phyloP scores from a whole-genome alignment of 2,113 vertebrate genomes.

The Bubo scandiacus region DNA sequence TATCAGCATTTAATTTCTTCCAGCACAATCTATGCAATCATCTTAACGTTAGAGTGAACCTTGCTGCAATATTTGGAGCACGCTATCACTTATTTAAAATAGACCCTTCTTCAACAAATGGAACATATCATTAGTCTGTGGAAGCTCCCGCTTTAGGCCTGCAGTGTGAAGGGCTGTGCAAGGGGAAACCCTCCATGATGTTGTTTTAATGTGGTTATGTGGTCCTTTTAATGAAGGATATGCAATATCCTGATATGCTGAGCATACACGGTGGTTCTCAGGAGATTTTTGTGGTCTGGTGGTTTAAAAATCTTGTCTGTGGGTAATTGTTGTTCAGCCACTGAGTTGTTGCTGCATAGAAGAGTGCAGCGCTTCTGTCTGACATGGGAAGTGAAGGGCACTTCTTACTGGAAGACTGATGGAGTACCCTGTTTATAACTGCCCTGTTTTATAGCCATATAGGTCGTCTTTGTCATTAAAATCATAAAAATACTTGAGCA shows the following conservation, averaged over 20 bases:
- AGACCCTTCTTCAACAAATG: background rate
- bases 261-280: background rate
- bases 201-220: background rate
- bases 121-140: fast-evolving
- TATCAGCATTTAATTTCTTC: background rate
- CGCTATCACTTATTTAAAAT: background rate
- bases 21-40: too few relatives aligned
- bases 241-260: background rate
- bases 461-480: background rate
- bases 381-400: fast-evolving
- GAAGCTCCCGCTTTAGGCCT: background rate
- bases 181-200: background rate
- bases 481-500: background rate
- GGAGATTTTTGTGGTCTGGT: background rate
- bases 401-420: background rate
- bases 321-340: background rate
- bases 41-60: background rate
- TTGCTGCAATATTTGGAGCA: background rate
- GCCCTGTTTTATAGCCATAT: background rate
- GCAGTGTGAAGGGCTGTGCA: background rate
- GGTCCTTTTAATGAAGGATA: background rate
- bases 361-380: fast-evolving
- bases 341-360: background rate
- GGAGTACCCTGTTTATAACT: background rate
- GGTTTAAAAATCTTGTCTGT: background rate